A percentile compares a stretch with the other conserved stretches of the same genome.
phyloP scores from a whole-genome alignment of 2,888 invertebrate genomes.

The Trissolcus brochymenae region DNA sequence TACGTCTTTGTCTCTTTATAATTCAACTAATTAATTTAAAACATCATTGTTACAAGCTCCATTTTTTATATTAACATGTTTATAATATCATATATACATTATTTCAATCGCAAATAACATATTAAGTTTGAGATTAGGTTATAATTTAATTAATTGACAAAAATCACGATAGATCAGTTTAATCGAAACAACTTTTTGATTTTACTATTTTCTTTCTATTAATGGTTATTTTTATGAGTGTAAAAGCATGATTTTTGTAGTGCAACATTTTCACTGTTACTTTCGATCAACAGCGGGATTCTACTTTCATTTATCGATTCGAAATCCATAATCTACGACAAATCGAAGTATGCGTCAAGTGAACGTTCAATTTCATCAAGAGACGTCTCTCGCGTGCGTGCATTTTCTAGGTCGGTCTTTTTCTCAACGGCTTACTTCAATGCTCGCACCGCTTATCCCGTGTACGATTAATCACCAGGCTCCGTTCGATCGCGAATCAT shows the following conservation, averaged over 20 bases:
- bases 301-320: slow-evolving; percentile 51
- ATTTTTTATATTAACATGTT: no score
- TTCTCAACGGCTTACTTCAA: slow-evolving; percentile 31
- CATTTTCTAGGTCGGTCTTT: slow-evolving; percentile 48
- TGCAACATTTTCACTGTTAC: slow-evolving; percentile 41
- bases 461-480: slow-evolving; percentile 21
- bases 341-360: slow-evolving; percentile 37
- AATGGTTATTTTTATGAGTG: background rate
- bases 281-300: slow-evolving; percentile 37
- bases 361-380: slow-evolving; percentile 35
- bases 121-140: no score
- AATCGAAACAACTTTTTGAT: no score
- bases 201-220: background rate
- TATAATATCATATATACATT: no score
- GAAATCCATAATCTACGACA: slow-evolving; percentile 53
- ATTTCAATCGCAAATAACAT: no score
- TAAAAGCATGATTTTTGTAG: slow-evolving; percentile 31
- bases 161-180: no score
- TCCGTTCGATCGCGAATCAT: slow-evolving; percentile 5
- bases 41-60: background rate
- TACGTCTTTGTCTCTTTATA: background rate
- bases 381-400: slow-evolving; percentile 38
- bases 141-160: no score
- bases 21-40: no score
- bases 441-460: slow-evolving; percentile 18